phyloP scores from a whole-genome alignment of 2,113 vertebrate species.

The Greenwoodochromis staneri region DNA sequence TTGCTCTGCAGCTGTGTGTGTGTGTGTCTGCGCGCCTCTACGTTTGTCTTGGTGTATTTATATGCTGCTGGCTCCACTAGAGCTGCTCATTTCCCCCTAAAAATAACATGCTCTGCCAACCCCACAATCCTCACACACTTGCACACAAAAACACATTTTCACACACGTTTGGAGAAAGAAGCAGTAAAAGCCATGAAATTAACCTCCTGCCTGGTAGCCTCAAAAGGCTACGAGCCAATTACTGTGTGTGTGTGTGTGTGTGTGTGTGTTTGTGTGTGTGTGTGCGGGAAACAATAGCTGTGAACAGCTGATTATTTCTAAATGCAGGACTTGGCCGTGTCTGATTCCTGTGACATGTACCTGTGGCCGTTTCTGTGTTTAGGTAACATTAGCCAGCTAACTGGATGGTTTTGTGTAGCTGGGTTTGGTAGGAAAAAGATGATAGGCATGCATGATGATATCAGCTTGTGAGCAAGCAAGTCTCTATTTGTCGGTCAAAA shows the following conservation, averaged over 20 bases:
- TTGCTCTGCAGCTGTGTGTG: background rate
- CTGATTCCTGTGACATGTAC: background rate
- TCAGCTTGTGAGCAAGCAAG: background rate
- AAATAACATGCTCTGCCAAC: slow-evolving; percentile 65
- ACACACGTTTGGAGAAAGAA: slow-evolving; percentile 40
- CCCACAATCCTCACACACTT: slow-evolving; percentile 34
- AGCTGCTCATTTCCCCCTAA: slow-evolving; percentile 69
- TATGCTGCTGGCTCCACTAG: slow-evolving; percentile 61
- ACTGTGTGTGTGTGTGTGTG: background rate
- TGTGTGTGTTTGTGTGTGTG: background rate
- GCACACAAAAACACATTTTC: slow-evolving; percentile 7
- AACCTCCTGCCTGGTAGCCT: slow-evolving; percentile 30
- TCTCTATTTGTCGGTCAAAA: background rate
- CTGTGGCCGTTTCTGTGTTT: background rate
- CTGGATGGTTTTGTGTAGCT: background rate
- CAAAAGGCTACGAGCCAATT: background rate
- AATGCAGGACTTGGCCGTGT: slow-evolving; percentile 8
- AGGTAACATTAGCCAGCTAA: background rate
- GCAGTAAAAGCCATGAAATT: slow-evolving; percentile 48
- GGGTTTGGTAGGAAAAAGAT: background rate
- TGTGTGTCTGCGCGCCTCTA: background rate
- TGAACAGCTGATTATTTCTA: slow-evolving; percentile 53
- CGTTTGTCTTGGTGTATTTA: slow-evolving; percentile 47
- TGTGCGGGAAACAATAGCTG: slow-evolving; percentile 14
- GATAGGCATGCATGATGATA: background rate